Base-by-base conservation (phyloP, 1,140 invertebrate species). In the Hestina assimilis region DNA sequence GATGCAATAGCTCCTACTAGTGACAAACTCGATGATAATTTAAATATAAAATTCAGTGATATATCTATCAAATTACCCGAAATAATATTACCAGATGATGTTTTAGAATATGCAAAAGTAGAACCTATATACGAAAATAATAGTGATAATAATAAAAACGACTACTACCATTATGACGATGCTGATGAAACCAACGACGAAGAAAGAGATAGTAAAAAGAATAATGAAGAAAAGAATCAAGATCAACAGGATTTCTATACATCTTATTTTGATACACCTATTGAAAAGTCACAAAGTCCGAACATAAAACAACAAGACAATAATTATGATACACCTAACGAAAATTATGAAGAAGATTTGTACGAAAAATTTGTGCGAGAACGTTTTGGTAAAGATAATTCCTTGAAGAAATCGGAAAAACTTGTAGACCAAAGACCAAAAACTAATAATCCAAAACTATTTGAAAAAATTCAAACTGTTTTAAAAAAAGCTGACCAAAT, bases 281-380 rank as follows among this genome's bases (percentile, higher is more conserved):
- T 33, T 42, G 45, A 57, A 42, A 28, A 42, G 7, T 20, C 21
- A 42, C 24, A 48, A 48, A 26, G 15, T 23, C 28, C 15, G 48
- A 69, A 42, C 41, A 61, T 20, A 56, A 7, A 2, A 29, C 7
- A 33, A 6, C 33, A 75, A 31, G 54, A 54, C 3, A 15, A 26
- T 3, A 35, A 1, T 19, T 26, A 38, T 42, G 35, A 29, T 28
- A 19, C 76, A 43, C 59, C 15, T 19, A 17, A 38, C 15, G 9
- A 8, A 17, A 19, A 9, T 8, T 6, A 11, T 19, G 33, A 71
- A 12, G 81, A 79, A 46, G 84, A 89, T 54, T 67, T 85, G 24
- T 87, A 88, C 54, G 83, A 85, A 69, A 83, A 85, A 53, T 83
- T 82, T 52, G 82, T 87, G 4, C 60, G 77, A 8, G 85, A 88